These are phyloP conservation scores for Glyptemys insculpta DNA, from an alignment of 2,797 vertebrate species.

Conservation along the genomic window DNA sequence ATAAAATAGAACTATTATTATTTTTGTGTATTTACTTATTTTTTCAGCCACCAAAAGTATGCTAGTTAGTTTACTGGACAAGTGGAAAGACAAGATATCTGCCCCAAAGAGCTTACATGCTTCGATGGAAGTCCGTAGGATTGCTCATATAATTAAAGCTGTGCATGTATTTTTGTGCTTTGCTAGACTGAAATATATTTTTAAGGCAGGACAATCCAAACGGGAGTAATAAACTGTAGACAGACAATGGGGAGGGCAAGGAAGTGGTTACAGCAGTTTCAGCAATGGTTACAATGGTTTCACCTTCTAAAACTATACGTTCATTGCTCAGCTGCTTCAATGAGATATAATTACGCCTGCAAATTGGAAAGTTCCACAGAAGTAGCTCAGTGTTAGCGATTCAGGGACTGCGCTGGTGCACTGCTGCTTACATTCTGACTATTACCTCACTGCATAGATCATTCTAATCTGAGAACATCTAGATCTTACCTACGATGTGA, in stretches of 20 bases:
- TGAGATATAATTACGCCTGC: neutral
- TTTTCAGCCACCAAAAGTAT: neutral
- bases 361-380: neutral
- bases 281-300: neutral
- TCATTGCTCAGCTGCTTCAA: neutral
- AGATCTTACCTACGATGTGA: conserved; percentile 24
- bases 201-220: neutral
- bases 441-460: conserved; percentile 9
- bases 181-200: neutral
- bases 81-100: neutral
- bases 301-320: neutral
- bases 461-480: conserved; percentile 40
- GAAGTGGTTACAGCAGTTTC: neutral
- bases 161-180: accelerated
- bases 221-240: neutral
- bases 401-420: neutral
- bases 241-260: neutral
- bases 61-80: neutral
- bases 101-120: accelerated
- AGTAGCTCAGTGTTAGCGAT: neutral
- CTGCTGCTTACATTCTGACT: neutral
- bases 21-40: neutral
- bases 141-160: neutral
- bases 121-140: neutral
- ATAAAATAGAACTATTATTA: neutral